Evolutionary conservation across 1,140 invertebrate genomes (phyloP).

Genomic region (Acromyrmex heyeri): DNA sequence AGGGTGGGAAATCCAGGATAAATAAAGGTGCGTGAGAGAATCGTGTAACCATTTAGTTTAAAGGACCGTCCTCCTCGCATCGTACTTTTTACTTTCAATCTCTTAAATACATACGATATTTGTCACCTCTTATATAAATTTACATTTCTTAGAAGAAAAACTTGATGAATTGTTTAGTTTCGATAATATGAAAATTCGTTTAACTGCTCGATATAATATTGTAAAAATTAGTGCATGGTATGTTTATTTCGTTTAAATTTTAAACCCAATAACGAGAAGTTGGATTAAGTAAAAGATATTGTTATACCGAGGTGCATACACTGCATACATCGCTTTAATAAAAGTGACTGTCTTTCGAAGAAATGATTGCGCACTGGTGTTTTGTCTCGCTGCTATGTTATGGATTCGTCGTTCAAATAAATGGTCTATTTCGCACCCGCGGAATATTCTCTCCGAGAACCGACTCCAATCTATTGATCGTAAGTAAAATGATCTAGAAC

Average conservation of each 20-base stretch:
- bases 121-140: neutral
- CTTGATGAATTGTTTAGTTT: neutral
- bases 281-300: neutral
- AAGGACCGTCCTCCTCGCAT: neutral
- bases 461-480: conserved; percentile 29
- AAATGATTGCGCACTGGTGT: conserved; percentile 24
- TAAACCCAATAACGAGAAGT: neutral
- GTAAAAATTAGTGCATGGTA: neutral
- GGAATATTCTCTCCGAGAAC: neutral
- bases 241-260: neutral
- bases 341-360: neutral
- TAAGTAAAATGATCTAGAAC: conserved; percentile 22
- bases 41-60: neutral
- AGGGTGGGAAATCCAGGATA: neutral
- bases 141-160: neutral
- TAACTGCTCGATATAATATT: neutral
- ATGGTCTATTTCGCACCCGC: conserved; percentile 12
- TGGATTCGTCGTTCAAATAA: conserved; percentile 17
- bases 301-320: neutral
- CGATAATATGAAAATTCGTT: neutral
- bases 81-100: neutral
- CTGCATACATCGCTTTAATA: neutral
- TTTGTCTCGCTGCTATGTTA: conserved; percentile 6
- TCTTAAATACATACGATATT: neutral
- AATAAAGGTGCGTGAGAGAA: neutral